A percentile compares a stretch with the other conserved stretches of the same genome.
phyloP scores from a whole-genome alignment of 2,797 vertebrate species.

The Salmo trutta region DNA sequence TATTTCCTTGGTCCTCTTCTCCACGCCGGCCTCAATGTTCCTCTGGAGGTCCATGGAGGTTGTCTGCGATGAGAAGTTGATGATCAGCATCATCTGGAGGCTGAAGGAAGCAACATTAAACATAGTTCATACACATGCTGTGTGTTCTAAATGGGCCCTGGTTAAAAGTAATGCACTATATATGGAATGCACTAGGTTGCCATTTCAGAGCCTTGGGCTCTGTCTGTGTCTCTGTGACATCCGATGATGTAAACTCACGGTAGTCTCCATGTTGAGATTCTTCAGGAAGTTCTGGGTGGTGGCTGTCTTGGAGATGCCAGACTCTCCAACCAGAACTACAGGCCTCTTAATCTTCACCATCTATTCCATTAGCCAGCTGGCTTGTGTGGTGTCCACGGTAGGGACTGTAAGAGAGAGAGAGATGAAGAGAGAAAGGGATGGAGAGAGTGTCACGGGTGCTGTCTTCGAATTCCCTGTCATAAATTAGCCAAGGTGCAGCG shows the following conservation, averaged over 20 bases:
- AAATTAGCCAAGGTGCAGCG: no score
- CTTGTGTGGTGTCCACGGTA: slow-evolving; percentile 89
- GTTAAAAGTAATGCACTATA: not conserved
- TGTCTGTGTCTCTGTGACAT: not conserved
- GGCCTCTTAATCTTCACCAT: slow-evolving; percentile 89
- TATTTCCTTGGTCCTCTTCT: slow-evolving; percentile 91
- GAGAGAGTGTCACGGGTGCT: no score
- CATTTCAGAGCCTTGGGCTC: not conserved
- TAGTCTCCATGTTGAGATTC: slow-evolving; percentile 76
- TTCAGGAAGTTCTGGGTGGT: slow-evolving; percentile 91
- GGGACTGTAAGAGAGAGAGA: slow-evolving; percentile 77
- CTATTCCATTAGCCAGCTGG: slow-evolving; percentile 87
- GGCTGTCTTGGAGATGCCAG: slow-evolving; percentile 95
- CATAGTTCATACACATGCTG: not conserved
- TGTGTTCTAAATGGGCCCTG: not conserved
- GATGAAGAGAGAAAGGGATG: slow-evolving; percentile 7
- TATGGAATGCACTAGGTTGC: not conserved
- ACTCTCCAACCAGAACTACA: slow-evolving; percentile 90
- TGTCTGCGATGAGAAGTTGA: slow-evolving; percentile 94
- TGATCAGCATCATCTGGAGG: slow-evolving; percentile 82
- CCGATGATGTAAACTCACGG: slow-evolving; percentile 67
- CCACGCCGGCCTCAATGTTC: slow-evolving; percentile 91
- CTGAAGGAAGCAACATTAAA: not conserved
- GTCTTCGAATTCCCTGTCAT: no score
- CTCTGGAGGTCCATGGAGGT: slow-evolving; percentile 95